phyloP scores from a whole-genome alignment of 2,113 vertebrate species.

The Ciconia maguari region DNA sequence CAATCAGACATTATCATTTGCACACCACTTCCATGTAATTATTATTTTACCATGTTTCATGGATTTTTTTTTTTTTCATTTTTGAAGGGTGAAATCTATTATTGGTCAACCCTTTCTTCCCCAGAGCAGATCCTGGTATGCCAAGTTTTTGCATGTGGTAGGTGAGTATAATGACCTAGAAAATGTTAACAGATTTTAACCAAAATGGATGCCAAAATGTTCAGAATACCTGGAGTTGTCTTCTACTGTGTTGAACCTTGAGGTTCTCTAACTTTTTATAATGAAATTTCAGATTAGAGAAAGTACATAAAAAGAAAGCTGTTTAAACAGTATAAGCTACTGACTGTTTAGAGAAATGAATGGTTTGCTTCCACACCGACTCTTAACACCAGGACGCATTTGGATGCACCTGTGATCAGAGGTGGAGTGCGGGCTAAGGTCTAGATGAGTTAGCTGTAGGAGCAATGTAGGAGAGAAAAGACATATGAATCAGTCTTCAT shows the following conservation, averaged over 20 bases:
- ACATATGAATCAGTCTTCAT: background rate
- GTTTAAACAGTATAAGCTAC: background rate
- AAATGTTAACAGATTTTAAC: background rate
- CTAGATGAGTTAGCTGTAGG: background rate
- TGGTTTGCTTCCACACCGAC: background rate
- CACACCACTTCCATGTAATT: conserved; percentile 57
- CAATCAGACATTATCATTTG: conserved; percentile 68
- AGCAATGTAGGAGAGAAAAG: background rate
- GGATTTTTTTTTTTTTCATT: background rate
- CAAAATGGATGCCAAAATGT: background rate
- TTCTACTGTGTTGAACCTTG: background rate
- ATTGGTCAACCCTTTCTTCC: background rate
- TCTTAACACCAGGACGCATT: background rate
- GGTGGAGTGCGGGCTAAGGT: background rate
- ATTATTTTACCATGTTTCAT: conserved; percentile 56
- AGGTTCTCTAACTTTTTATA: background rate
- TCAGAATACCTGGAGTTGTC: background rate
- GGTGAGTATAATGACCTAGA: background rate
- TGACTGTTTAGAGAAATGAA: background rate
- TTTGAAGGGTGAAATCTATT: conserved; percentile 49
- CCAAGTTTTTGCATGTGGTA: background rate
- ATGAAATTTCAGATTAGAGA: background rate
- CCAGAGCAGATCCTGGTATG: background rate
- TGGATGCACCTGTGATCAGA: background rate
- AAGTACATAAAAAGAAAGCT: background rate